Base-by-base conservation (phyloP, 1,140 invertebrate genomes). In the Drosophila ercepeae region DNA sequence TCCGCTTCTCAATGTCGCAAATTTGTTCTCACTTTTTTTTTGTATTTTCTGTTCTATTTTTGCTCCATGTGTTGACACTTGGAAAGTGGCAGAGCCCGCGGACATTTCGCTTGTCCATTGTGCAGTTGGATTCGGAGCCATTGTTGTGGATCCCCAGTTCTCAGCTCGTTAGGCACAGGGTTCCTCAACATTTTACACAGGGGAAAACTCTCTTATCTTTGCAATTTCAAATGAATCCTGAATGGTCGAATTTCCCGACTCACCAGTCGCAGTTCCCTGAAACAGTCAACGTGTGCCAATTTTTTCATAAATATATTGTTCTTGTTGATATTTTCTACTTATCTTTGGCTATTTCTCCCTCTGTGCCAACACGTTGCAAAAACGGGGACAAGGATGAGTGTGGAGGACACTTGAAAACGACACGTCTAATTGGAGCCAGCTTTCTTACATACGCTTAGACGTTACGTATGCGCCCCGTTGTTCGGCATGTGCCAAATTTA, bases 391-490 rank as follows among this genome's bases (percentile, higher is more conserved):
- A 45, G 55, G 50, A 75, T 59, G 45, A 69, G 78, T 64, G 59
- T 61, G 60, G 57, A 58, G 75, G 55, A 71, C 68, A 81, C 81
- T 84, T 81, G 54, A 86, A 76, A 65, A 59, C 70, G 82, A 78
- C 75, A 75, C 79, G 79, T 76, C 81, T 84, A 84, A 84, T 84
- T 84, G 81, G 81, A 75, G 67, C 63, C 63, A 48, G 71, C 69
- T 60, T 78, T 72, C 79, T 84, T 78, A 70, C 61, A 55, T 57
- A 44, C 46, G 54, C 18, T 46, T 39, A 57, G 61, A 64, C 70
- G 82, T 78, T 84, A 70, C 63, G 75, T 75, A 84, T 84, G 75
- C 79, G 79, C 65, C 60, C 41, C 75, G 64, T 84, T 51, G 64
- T 70, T 54, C 70, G 67, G 51, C 50, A 45, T 48, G 60, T 54